These are phyloP conservation scores for Uria aalge DNA, from an alignment of 2,113 vertebrate genomes.

Conservation along the genomic window DNA sequence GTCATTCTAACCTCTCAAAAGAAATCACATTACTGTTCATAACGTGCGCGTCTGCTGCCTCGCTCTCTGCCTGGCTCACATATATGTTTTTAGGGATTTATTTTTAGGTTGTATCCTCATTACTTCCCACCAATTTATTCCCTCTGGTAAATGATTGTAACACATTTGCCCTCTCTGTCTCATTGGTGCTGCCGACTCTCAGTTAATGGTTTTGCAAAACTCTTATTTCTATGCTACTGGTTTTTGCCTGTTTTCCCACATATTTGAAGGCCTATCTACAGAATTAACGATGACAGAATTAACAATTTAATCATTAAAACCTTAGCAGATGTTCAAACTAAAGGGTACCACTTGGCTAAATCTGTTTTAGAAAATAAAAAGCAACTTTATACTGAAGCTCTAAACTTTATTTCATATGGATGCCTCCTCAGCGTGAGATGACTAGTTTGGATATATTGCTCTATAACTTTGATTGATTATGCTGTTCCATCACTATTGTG, in stretches of 20 bases:
- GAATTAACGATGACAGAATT: neutral
- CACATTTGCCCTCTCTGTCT: neutral
- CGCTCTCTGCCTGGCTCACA: neutral
- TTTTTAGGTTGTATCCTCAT: slow-evolving; percentile 28
- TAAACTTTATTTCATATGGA: neutral
- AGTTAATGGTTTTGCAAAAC: neutral
- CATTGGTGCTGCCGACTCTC: neutral
- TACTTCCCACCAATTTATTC: neutral
- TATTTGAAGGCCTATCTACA: neutral
- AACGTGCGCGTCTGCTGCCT: neutral
- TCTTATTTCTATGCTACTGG: neutral
- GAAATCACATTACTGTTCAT: neutral
- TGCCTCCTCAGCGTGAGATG: neutral
- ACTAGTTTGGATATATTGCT: neutral
- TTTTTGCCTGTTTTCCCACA: neutral
- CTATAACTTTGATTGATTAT: neutral
- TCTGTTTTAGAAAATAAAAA: neutral
- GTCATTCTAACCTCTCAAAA: slow-evolving; percentile 1
- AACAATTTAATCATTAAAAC: neutral
- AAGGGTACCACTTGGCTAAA: neutral
- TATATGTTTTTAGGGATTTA: neutral
- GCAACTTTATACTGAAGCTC: neutral
- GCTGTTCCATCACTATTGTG: neutral
- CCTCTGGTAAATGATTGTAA: neutral
- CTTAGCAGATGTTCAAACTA: neutral